A percentile compares a stretch with the other conserved stretches of the same genome.
phyloP scores from a whole-genome alignment of 35 echinoderm and acorn worm species.

The Heliocidaris tuberculata region DNA sequence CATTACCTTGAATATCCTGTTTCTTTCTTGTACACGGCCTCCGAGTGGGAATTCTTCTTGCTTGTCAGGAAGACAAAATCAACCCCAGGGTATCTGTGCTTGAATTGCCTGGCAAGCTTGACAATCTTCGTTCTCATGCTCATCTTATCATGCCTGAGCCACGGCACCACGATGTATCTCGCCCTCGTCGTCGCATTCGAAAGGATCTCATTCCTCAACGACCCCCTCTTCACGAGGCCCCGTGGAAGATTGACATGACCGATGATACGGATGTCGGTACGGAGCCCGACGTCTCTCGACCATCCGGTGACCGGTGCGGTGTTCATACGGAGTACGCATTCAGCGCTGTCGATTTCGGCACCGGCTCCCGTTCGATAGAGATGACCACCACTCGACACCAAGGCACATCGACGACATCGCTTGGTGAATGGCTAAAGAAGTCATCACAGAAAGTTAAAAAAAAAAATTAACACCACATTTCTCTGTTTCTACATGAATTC shows the following conservation, averaged over 20 bases:
- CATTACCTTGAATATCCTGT: not conserved
- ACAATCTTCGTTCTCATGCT: constrained; percentile 55
- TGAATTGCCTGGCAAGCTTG: constrained; percentile 61
- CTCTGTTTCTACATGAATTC: too few species aligned
- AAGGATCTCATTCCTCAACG: constrained; percentile 47
- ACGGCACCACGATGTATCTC: constrained; percentile 59
- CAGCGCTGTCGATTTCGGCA: not conserved
- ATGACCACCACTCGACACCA: constrained; percentile 85
- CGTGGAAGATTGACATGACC: constrained; percentile 69
- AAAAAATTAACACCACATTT: too few species aligned
- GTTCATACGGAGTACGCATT: constrained; percentile 91
- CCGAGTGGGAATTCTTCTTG: too few species aligned
- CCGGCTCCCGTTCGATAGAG: constrained; percentile 64
- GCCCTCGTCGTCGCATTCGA: constrained; percentile 47
- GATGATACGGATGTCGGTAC: constrained; percentile 77
- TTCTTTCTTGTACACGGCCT: too few species aligned
- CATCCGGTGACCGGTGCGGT: constrained; percentile 70
- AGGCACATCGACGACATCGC: constrained; percentile 66
- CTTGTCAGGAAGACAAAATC: constrained; percentile 48
- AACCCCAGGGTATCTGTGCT: constrained; percentile 57
- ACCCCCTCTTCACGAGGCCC: constrained; percentile 40
- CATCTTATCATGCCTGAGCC: constrained; percentile 63
- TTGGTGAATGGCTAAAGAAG: not conserved
- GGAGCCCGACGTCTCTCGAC: constrained; percentile 60
- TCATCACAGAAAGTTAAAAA: not conserved